Percentiles rank a stretch among this genome's conserved stretches.
These are phyloP conservation scores for Ochotona princeps DNA, from an alignment of 2,113 vertebrate genomes.

Conservation along the genomic window DNA sequence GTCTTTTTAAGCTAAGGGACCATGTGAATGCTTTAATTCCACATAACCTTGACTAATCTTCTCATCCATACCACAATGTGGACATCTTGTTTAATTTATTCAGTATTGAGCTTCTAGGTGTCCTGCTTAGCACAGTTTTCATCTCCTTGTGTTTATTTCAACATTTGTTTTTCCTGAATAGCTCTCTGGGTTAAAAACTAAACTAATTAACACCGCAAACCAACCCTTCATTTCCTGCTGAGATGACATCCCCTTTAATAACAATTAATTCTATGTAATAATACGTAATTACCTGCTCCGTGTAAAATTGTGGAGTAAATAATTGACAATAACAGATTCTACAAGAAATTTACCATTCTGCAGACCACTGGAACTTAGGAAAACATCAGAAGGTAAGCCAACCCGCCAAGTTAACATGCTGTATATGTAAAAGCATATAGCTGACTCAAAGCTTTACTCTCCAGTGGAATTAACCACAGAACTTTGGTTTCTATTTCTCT, in stretches of 20 bases:
- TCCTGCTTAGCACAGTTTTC: background rate
- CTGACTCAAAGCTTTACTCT: background rate
- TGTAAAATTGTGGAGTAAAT: background rate
- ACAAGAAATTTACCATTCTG: background rate
- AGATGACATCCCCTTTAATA: background rate
- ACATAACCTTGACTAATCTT: background rate
- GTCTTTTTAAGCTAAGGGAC: background rate
- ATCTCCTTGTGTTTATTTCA: background rate
- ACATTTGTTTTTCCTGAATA: background rate
- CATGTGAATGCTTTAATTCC: background rate
- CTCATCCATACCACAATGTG: background rate
- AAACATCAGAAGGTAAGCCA: background rate
- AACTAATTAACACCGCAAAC: background rate
- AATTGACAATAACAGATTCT: background rate
- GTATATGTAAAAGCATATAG: background rate
- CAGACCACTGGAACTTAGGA: background rate
- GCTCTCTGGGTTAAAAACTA: background rate
- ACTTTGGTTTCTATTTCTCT: background rate
- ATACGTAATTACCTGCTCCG: background rate
- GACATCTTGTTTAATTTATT: background rate
- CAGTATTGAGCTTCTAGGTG: no score
- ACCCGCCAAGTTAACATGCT: no score
- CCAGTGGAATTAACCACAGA: background rate
- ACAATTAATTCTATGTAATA: background rate
- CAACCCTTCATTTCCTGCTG: background rate